Conservation (phyloP, 64 coral and sea anemone genomes). For the Montipora sp. region DNA sequence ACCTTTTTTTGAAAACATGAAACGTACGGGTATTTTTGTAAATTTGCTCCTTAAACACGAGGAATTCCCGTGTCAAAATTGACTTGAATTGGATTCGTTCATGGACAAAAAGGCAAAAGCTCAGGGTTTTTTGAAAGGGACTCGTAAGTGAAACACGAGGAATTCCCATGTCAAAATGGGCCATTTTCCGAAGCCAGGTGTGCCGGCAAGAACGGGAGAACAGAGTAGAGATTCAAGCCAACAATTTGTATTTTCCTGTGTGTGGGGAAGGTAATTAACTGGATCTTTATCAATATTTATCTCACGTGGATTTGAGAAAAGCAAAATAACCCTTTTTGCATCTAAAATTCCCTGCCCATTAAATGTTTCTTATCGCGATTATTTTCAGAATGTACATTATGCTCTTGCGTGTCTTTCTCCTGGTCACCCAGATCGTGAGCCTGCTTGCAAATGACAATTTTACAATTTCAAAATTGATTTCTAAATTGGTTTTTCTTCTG, state of each 20-base stretch:
- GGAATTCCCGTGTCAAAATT: too few relatives aligned
- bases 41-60: too few relatives aligned
- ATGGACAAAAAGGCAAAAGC: too few relatives aligned
- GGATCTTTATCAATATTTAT: neutral
- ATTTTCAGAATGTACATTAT: neutral
- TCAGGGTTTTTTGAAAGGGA: neutral
- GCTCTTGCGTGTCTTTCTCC: neutral
- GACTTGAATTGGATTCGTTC: too few relatives aligned
- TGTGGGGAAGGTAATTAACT: too few relatives aligned
- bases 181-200: too few relatives aligned
- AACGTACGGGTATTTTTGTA: too few relatives aligned
- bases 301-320: neutral
- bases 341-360: neutral
- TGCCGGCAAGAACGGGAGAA: too few relatives aligned
- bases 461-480: neutral
- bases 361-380: neutral
- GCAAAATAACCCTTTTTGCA: neutral
- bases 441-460: neutral
- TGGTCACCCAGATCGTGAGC: neutral
- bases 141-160: neutral
- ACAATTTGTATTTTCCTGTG: too few relatives aligned
- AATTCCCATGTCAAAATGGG: neutral
- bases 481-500: neutral
- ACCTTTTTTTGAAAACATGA: too few relatives aligned
- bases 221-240: too few relatives aligned